These are phyloP conservation scores for Chelon labrosus DNA, from an alignment of 2,797 vertebrate genomes.

Conservation along the genomic window DNA sequence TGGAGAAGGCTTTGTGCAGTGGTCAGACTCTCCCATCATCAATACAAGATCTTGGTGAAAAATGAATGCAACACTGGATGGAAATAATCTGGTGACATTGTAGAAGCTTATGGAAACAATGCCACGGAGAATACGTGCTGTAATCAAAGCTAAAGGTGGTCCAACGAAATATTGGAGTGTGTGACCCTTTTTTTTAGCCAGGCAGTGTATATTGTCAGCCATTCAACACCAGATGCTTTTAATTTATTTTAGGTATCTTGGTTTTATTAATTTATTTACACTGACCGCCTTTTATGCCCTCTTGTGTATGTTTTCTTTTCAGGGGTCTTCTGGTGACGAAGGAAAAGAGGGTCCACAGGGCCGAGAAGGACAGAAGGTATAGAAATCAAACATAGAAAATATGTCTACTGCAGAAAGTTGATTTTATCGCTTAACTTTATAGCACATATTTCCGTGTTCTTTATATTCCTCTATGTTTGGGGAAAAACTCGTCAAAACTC, in stretches of 20 bases:
- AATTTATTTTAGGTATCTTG: not conserved
- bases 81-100: too few relatives aligned
- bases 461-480: not conserved
- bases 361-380: slow-evolving; percentile 78
- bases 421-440: not conserved
- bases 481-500: not conserved
- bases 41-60: too few relatives aligned
- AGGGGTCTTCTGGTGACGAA: slow-evolving; percentile 75
- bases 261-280: not conserved
- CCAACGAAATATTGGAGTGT: too few relatives aligned
- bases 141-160: too few relatives aligned
- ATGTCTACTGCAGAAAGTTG: rapidly evolving
- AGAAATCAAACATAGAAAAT: not conserved
- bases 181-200: too few relatives aligned
- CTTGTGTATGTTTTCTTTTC: slow-evolving; percentile 25
- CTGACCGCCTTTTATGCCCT: not conserved
- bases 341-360: slow-evolving; percentile 73
- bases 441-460: not conserved
- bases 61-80: too few relatives aligned
- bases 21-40: too few relatives aligned
- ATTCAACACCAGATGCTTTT: not conserved
- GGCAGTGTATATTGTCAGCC: not conserved
- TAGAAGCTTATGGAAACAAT: too few relatives aligned
- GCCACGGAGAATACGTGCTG: too few relatives aligned
- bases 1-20: too few relatives aligned